Evolutionary conservation across 1,140 invertebrate species (phyloP).

Genomic region (Drosophila nigrodunni): DNA sequence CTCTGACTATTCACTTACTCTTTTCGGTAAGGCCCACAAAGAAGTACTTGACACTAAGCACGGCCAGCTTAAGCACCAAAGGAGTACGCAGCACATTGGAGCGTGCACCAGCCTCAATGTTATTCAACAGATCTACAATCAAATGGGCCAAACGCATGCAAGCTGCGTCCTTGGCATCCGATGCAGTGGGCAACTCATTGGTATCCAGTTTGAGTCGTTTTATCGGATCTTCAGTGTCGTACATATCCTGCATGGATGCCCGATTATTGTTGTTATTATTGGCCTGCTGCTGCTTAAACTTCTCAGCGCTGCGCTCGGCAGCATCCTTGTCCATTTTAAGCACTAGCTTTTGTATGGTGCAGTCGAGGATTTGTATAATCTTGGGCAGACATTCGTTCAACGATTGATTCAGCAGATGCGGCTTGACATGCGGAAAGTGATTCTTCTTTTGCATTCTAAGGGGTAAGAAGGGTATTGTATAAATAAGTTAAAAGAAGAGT

Average conservation of each 20-base stretch:
- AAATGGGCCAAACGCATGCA: conserved; percentile 70
- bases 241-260: conserved; percentile 35
- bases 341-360: conserved; percentile 69
- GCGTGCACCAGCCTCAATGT: conserved; percentile 70
- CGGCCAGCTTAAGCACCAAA: conserved; percentile 86
- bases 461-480: background rate
- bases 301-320: conserved; percentile 35
- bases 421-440: conserved; percentile 57
- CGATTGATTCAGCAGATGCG: conserved; percentile 54
- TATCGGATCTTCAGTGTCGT: conserved; percentile 47
- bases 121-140: conserved; percentile 75
- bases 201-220: conserved; percentile 56
- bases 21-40: conserved; percentile 89
- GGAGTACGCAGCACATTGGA: conserved; percentile 60
- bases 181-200: background rate
- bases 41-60: conserved; percentile 90
- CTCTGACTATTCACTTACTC: conserved; percentile 85
- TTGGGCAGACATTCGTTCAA: conserved; percentile 80
- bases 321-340: conserved; percentile 69
- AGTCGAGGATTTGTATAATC: conserved; percentile 80
- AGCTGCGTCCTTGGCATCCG: conserved; percentile 29
- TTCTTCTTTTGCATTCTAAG: conserved; percentile 76
- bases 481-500: background rate
- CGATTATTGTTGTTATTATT: conserved; percentile 64
- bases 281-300: conserved; percentile 52